phyloP scores from a whole-genome alignment of 2,113 vertebrate species.

The Muntiacus reevesi region DNA sequence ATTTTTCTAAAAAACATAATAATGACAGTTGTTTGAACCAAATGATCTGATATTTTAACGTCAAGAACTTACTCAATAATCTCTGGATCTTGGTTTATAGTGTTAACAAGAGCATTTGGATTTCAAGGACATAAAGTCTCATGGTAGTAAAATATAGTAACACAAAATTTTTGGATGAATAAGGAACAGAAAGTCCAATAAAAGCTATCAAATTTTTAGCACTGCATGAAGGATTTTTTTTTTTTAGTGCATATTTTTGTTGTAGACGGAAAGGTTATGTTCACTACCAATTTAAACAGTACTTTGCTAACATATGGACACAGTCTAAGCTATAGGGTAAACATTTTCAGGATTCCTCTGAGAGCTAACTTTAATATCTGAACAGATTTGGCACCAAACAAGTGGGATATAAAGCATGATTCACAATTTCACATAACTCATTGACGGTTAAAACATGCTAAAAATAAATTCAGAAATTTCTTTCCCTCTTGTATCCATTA shows the following conservation, averaged over 20 bases:
- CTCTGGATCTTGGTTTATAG: constrained; percentile 58
- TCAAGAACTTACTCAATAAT: constrained; percentile 73
- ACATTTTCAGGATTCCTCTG: constrained; percentile 42
- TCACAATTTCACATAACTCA: constrained; percentile 65
- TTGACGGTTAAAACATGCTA: constrained; percentile 43
- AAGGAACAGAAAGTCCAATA: constrained; percentile 57
- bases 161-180: constrained; percentile 62
- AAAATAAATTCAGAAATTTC: constrained; percentile 62
- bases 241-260: constrained; percentile 31
- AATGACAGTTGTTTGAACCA: constrained; percentile 75
- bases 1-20: constrained; percentile 77
- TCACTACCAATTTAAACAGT: neutral
- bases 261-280: neutral
- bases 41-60: constrained; percentile 74
- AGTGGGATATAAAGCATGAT: constrained; percentile 45
- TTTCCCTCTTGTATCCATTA: constrained; percentile 25
- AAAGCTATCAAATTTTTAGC: constrained; percentile 48
- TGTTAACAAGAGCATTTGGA: constrained; percentile 71
- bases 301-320: neutral
- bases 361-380: constrained; percentile 56
- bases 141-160: constrained; percentile 58
- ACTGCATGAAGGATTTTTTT: neutral
- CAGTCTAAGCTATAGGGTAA: neutral
- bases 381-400: constrained; percentile 46
- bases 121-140: constrained; percentile 70